Evolutionary conservation across 2,888 invertebrate species (phyloP).

Genomic region (Cinara cedri): DNA sequence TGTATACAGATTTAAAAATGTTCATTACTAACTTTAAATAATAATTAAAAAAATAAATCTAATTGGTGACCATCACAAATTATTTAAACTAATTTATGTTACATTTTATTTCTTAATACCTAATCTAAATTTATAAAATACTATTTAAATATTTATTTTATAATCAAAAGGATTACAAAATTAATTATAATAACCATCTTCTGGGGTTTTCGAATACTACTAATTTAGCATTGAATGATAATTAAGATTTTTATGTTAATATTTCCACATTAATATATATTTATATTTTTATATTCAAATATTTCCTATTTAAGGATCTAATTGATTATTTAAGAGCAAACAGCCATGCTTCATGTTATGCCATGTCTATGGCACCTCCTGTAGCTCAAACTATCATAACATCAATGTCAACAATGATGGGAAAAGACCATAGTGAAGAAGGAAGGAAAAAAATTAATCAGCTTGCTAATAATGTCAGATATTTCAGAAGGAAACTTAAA

Average conservation of each 20-base stretch:
- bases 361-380: slow-evolving; percentile 86
- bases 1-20: background rate
- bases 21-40: no score
- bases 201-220: background rate
- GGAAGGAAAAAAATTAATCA: slow-evolving; percentile 72
- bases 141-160: no score
- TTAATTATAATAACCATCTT: background rate
- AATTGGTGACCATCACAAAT: no score
- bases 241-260: background rate
- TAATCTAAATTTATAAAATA: no score
- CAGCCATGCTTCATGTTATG: slow-evolving; percentile 87
- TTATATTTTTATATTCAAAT: no score
- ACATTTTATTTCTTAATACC: no score
- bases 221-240: background rate
- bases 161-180: background rate
- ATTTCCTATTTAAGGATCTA: slow-evolving; percentile 67
- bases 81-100: no score
- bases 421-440: slow-evolving; percentile 76
- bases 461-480: slow-evolving; percentile 80
- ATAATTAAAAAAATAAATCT: no score
- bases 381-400: slow-evolving; percentile 89
- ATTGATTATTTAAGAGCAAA: slow-evolving; percentile 77
- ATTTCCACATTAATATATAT: slow-evolving; percentile 13
- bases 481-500: slow-evolving; percentile 78
- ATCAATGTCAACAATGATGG: slow-evolving; percentile 87